A percentile compares a stretch with the other conserved stretches of the same genome.
Evolutionary conservation across 2,113 vertebrate species (phyloP).

Genomic region (Sylvilagus bachmani): DNA sequence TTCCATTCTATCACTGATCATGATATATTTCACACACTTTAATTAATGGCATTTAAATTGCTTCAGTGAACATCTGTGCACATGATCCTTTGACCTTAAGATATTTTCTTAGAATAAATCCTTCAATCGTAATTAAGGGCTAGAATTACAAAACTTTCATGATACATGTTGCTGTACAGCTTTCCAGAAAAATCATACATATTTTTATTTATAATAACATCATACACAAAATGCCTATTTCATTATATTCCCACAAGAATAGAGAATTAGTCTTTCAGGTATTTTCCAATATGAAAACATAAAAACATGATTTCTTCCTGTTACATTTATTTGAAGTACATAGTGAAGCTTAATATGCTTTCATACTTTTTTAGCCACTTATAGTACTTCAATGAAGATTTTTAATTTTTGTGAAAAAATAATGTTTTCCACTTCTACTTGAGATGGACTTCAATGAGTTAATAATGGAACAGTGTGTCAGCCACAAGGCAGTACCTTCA

Average conservation of each 20-base stretch:
- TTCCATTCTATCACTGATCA: slow-evolving; percentile 11
- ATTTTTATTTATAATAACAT: background rate
- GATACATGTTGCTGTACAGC: background rate
- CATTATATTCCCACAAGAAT: background rate
- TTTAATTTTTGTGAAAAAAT: background rate
- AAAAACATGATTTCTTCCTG: background rate
- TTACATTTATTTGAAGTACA: background rate
- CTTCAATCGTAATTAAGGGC: background rate
- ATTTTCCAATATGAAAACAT: background rate
- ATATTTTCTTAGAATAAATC: slow-evolving; percentile 26
- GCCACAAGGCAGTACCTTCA: background rate
- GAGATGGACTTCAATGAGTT: background rate
- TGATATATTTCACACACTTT: background rate
- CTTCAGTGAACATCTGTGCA: slow-evolving; percentile 20
- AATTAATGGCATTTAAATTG: background rate
- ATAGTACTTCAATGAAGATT: background rate
- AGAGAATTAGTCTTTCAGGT: background rate
- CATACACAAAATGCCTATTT: background rate
- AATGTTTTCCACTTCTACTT: background rate
- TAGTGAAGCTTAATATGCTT: background rate
- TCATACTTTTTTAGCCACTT: background rate
- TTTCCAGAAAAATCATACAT: slow-evolving; percentile 37
- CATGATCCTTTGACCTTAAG: background rate
- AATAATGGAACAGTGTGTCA: background rate
- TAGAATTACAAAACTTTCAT: background rate